These are phyloP conservation scores for Aspidiotus destructor DNA, from an alignment of 2,888 invertebrate species.

Conservation along the genomic window DNA sequence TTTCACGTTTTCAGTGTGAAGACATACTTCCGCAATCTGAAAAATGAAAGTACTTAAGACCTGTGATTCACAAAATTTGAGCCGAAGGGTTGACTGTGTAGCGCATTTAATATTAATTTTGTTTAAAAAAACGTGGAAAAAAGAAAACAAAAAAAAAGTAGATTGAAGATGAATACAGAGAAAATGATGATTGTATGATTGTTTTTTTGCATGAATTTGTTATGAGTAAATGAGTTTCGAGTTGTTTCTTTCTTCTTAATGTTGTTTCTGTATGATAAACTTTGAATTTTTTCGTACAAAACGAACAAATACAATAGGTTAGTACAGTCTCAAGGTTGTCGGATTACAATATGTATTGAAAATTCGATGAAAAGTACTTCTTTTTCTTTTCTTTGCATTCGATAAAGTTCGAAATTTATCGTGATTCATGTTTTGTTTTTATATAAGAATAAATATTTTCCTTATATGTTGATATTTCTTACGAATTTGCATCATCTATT, in stretches of 20 bases:
- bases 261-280: not conserved
- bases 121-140: not conserved
- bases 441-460: slow-evolving; percentile 1
- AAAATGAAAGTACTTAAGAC: not conserved
- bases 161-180: not conserved
- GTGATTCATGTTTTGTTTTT: slow-evolving; percentile 1
- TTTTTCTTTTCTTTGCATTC: no score
- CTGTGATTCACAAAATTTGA: not conserved
- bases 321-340: no score
- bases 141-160: slow-evolving; percentile 1
- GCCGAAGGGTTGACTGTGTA: slow-evolving; percentile 4
- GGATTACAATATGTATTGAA: not conserved
- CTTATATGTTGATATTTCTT: no score
- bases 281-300: not conserved
- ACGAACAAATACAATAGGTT: not conserved
- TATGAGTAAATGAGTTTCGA: slow-evolving; percentile 1
- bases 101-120: slow-evolving; percentile 1
- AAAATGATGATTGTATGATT: not conserved
- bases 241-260: not conserved
- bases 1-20: no score
- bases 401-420: not conserved
- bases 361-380: not conserved
- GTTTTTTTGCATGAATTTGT: not conserved
- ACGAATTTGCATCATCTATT: no score
- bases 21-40: slow-evolving; percentile 6